These are phyloP conservation scores for Syngnathus acus DNA, from an alignment of 2,797 vertebrate genomes.

Conservation along the genomic window DNA sequence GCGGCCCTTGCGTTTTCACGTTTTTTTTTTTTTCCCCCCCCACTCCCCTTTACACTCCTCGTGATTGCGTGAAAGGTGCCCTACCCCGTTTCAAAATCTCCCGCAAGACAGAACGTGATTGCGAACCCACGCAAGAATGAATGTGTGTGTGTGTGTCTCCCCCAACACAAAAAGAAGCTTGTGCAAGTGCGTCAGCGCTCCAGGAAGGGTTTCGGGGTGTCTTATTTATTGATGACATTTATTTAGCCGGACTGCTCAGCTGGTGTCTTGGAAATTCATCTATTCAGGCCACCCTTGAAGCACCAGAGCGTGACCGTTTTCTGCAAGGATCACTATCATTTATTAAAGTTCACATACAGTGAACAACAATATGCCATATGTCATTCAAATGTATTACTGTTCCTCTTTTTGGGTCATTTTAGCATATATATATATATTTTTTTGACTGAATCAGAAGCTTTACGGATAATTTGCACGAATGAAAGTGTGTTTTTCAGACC, in stretches of 20 bases:
- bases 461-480: neutral
- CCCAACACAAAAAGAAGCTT: conserved; percentile 13
- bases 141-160: conserved; percentile 9
- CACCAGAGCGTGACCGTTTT: conserved; percentile 1
- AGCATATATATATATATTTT: neutral
- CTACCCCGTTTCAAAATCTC: conserved; percentile 21
- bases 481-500: neutral
- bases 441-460: neutral
- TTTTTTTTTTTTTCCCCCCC: neutral
- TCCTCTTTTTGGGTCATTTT: neutral
- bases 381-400: neutral
- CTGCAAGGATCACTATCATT: neutral
- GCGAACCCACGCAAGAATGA: conserved; percentile 17
- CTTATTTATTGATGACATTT: neutral
- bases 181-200: neutral
- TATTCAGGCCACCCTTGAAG: neutral
- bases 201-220: neutral
- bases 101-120: conserved; percentile 1
- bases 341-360: neutral
- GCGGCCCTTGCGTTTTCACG: neutral
- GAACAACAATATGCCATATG: neutral
- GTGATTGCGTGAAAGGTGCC: conserved; percentile 30
- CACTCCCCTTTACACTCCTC: neutral
- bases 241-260: neutral
- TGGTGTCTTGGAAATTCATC: neutral